Conservation (phyloP, 2,113 vertebrate species). For the Melozone crissalis region DNA sequence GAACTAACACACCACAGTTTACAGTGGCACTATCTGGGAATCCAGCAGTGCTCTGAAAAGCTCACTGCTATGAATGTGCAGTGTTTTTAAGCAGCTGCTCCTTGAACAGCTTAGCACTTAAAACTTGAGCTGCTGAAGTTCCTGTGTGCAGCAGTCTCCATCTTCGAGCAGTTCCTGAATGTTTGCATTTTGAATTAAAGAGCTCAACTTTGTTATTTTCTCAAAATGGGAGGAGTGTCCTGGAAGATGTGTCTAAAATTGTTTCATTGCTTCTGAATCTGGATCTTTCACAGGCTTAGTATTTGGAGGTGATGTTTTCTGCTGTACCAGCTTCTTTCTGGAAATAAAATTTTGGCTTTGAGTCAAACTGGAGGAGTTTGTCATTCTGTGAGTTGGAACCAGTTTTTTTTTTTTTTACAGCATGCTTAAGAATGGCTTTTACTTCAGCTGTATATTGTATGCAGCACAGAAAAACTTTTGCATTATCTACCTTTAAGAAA, state of each 20-base stretch:
- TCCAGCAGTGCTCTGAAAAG: neutral
- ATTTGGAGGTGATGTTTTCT: neutral
- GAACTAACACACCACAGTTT: neutral
- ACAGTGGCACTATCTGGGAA: neutral
- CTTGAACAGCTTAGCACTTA: neutral
- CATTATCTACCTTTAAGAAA: neutral
- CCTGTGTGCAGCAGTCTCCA: neutral
- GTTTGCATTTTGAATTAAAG: neutral
- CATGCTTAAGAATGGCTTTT: neutral
- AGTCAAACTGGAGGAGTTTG: neutral
- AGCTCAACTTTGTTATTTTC: neutral
- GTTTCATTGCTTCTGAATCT: neutral
- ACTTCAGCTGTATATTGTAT: neutral
- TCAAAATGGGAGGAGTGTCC: neutral
- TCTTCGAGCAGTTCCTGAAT: neutral
- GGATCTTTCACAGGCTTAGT: neutral
- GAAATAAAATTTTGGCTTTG: neutral
- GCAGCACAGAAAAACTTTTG: neutral
- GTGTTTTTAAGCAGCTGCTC: neutral
- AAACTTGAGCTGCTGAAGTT: neutral
- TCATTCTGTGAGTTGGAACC: neutral
- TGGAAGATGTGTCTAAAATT: neutral
- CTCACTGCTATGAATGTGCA: neutral
- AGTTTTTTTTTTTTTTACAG: no score
- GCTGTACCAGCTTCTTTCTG: neutral